Percentiles rank a stretch among this genome's conserved stretches.
phyloP scores from a whole-genome alignment of 2,797 vertebrate species.

The Pangasius larnaudii region DNA sequence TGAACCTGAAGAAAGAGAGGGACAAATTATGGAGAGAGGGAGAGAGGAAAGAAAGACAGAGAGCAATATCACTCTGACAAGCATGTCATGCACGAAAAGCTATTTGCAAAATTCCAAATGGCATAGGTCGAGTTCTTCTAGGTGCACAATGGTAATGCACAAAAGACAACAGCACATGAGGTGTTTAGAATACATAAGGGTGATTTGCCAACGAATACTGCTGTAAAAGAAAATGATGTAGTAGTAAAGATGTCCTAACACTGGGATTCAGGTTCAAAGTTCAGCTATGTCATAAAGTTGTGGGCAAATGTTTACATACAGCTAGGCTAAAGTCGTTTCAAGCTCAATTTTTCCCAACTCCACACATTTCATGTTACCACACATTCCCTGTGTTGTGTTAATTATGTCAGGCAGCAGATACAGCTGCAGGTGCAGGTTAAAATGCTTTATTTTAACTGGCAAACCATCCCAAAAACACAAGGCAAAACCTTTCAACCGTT shows the following conservation, averaged over 20 bases:
- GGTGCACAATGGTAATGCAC: constrained; percentile 53
- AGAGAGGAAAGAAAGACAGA: constrained; percentile 52
- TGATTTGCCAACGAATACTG: background rate
- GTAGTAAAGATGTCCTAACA: background rate
- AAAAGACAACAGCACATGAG: constrained; percentile 7
- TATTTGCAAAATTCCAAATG: constrained; percentile 58
- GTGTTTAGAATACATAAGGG: background rate
- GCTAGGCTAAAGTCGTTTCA: background rate
- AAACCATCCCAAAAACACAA: background rate
- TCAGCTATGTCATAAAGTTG: background rate
- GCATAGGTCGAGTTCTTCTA: constrained; percentile 52
- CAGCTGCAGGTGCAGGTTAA: background rate
- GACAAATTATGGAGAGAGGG: constrained; percentile 61
- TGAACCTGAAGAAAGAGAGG: constrained; percentile 77
- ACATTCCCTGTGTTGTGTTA: background rate
- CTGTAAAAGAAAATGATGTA: background rate
- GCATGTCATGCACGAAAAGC: constrained; percentile 62
- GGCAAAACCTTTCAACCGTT: background rate
- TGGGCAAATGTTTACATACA: background rate
- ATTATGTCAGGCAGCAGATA: background rate
- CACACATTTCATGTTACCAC: background rate
- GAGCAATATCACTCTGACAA: constrained; percentile 58
- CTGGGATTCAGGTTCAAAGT: background rate
- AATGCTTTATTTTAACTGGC: background rate
- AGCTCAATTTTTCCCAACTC: background rate